These are phyloP conservation scores for Phalacrocorax brasilianus DNA, from an alignment of 2,113 vertebrate species.

Conservation along the genomic window DNA sequence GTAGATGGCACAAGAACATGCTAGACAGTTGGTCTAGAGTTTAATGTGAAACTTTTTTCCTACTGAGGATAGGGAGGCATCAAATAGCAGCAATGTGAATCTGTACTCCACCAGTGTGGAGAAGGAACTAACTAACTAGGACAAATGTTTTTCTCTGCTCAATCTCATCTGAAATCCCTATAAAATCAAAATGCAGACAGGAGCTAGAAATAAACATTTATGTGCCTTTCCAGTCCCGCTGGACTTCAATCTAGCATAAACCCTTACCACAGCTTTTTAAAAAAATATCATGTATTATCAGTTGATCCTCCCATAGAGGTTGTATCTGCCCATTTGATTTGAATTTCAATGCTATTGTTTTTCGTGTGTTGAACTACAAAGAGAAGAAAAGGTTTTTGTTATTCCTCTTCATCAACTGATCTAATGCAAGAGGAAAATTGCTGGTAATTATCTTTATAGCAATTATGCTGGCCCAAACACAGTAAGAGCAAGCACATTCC, in stretches of 20 bases:
- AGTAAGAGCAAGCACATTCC: constrained; percentile 57
- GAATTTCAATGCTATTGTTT: constrained; percentile 58
- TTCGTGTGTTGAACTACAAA: constrained; percentile 55
- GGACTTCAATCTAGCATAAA: not conserved
- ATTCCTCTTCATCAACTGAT: constrained; percentile 61
- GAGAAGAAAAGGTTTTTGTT: constrained; percentile 52
- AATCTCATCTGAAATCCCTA: not conserved
- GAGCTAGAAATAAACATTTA: constrained; percentile 9
- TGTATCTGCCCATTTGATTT: constrained; percentile 43
- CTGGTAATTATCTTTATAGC: constrained; percentile 63
- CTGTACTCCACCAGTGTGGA: not conserved
- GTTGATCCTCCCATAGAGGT: not conserved
- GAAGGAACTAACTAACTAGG: not conserved
- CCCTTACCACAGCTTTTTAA: not conserved
- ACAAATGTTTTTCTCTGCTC: not conserved
- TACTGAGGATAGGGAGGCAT: not conserved
- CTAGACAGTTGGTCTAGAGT: not conserved
- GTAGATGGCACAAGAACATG: not conserved
- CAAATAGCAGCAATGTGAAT: not conserved
- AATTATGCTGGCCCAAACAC: constrained; percentile 58
- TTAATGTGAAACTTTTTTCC: not conserved
- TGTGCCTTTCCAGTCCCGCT: not conserved
- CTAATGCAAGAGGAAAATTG: constrained; percentile 70
- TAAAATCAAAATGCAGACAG: not conserved
- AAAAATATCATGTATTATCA: not conserved